Percentiles rank a stretch among this genome's conserved stretches.
phyloP scores from a whole-genome alignment of 2,888 invertebrate species.

The Apodemia zela region DNA sequence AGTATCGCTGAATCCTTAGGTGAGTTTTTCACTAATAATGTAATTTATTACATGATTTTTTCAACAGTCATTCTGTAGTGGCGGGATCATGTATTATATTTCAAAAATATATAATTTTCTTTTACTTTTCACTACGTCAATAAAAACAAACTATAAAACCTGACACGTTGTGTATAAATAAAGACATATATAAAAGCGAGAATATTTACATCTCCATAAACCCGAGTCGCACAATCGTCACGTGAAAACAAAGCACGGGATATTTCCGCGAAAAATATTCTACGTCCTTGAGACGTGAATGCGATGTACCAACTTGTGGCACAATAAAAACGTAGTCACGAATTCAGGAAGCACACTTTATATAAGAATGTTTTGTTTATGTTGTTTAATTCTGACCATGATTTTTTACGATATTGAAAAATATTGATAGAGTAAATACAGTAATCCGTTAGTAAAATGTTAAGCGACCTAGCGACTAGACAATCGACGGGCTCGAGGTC shows the following conservation, averaged over 20 bases:
- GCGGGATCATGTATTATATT: not conserved
- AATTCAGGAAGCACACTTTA: not conserved
- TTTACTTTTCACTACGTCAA: not conserved
- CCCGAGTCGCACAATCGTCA: not conserved
- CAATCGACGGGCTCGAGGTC: no score
- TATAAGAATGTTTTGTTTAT: not conserved
- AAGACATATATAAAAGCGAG: constrained; percentile 5
- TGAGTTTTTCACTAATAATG: constrained; percentile 34
- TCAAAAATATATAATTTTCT: not conserved
- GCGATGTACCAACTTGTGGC: not conserved
- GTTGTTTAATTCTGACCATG: not conserved
- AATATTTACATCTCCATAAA: constrained; percentile 8
- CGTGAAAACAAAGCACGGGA: constrained; percentile 9
- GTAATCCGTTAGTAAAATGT: no score
- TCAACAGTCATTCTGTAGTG: no score
- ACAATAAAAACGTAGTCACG: constrained; percentile 4
- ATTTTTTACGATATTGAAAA: not conserved
- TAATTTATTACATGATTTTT: no score
- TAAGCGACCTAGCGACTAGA: no score
- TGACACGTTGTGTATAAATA: not conserved
- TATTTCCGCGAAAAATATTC: constrained; percentile 1
- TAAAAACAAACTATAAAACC: not conserved
- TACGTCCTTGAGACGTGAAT: constrained; percentile 1
- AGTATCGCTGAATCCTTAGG: constrained; percentile 76
- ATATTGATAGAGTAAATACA: no score